phyloP scores from a whole-genome alignment of 2,797 vertebrate species.

The Gadopsis bispinosus region DNA sequence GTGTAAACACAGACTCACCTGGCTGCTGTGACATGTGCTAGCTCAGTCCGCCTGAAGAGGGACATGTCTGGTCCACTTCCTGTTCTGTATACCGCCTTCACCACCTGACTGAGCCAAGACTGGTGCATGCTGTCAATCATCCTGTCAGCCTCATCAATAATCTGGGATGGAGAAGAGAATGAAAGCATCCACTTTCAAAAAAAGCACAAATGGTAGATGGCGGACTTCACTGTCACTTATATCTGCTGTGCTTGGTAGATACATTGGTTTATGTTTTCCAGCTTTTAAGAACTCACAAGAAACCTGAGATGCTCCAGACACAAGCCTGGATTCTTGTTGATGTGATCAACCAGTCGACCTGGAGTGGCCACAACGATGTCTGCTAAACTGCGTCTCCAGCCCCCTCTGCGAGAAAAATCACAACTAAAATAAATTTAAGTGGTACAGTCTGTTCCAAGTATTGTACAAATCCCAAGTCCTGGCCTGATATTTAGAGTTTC shows the following conservation, averaged over 20 bases:
- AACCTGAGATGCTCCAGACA: constrained; percentile 90
- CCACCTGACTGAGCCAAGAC: constrained; percentile 91
- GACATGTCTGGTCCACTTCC: constrained; percentile 29
- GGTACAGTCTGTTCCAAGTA: neutral
- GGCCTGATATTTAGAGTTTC: neutral
- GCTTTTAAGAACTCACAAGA: constrained; percentile 84
- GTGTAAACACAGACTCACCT: constrained; percentile 81
- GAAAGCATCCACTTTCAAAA: neutral
- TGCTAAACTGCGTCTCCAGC: constrained; percentile 85
- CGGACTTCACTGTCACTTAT: fast-evolving
- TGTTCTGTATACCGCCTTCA: constrained; percentile 83
- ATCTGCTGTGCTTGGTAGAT: neutral
- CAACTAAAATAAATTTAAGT: neutral
- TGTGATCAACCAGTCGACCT: constrained; percentile 95
- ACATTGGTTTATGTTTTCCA: neutral
- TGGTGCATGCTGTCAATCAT: constrained; percentile 98
- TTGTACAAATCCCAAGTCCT: neutral
- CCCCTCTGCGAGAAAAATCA: constrained; percentile 62
- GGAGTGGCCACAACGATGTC: constrained; percentile 96
- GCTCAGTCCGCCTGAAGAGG: constrained; percentile 84
- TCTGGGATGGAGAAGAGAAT: constrained; percentile 73
- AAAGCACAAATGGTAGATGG: fast-evolving
- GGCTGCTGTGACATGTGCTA: constrained; percentile 85
- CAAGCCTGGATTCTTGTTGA: constrained; percentile 89
- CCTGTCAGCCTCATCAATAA: constrained; percentile 95